Base-by-base conservation (phyloP, 2,888 invertebrate genomes). In the Hydroisotoma schaefferi region DNA sequence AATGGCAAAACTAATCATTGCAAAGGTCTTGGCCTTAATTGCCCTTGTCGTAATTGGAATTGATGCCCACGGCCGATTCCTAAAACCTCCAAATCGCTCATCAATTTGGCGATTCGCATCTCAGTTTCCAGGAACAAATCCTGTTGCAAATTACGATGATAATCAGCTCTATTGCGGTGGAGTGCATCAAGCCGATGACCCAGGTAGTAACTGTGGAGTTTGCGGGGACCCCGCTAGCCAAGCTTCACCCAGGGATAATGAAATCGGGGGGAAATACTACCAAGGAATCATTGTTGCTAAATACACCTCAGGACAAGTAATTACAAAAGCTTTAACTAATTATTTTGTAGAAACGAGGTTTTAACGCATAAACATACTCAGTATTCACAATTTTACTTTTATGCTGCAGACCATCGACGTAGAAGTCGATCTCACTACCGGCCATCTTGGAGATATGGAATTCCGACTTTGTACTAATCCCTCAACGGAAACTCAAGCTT, bases 391-490 rank as follows among this genome's bases (percentile, higher is more conserved):
- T n/a, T n/a, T n/a, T n/a, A n/a, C n/a, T n/a, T n/a, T n/a, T n/a
- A n/a, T n/a, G n/a, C n/a, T n/a, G n/a, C n/a, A 52, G 38, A 12
- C 18, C 2, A 37, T 52, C 18, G 38, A 52, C n/a, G 18, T 52
- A 10, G 18, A 33, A 10, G 28, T 52, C 8, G 52, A 52, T 6
- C 23, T 52, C 22, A 52, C 52, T 22, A 52, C 49, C 18, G 43
- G 49, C 18, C 44, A 55, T 18, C 15, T 46, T 44, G 43, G 54
- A 23, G 15, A 26, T 5, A 43, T 54, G 44, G 44, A 54, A 43
- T 54, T 40, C 27, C 40, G 44, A 28, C 46, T 69, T 12, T 72
- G 72, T 52, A 70, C 70, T 8, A 70, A 72, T 54, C 57, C 69
- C 40, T 38, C 22, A 51, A n/a, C 18, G 43, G 48, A 65, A 43